phyloP scores from a whole-genome alignment of 2,888 invertebrate genomes.

The Pristionchus exspectatus region DNA sequence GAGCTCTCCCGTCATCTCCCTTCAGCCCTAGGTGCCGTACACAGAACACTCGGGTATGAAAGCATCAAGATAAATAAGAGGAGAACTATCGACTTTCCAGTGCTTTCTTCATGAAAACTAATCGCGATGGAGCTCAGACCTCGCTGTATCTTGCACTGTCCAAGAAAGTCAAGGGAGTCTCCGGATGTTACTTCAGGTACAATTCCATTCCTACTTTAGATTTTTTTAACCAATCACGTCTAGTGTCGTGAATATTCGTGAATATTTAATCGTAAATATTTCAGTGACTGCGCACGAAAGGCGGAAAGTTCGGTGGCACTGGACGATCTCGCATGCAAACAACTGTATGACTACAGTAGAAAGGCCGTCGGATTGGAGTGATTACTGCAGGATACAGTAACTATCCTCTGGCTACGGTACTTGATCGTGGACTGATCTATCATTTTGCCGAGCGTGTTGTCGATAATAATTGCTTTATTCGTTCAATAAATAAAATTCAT shows the following conservation, averaged over 20 bases:
- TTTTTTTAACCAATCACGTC: not conserved
- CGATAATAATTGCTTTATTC: too few relatives aligned
- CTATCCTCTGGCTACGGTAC: too few relatives aligned
- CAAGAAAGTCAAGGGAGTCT: conserved; percentile 85
- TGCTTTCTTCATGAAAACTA: conserved; percentile 83
- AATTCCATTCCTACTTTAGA: not conserved
- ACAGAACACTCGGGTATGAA: not conserved
- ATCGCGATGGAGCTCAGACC: conserved; percentile 88
- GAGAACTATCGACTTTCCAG: conserved; percentile 53
- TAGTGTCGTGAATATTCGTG: not conserved
- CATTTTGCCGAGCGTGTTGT: too few relatives aligned
- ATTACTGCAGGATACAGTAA: not conserved
- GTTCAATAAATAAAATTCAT: too few relatives aligned
- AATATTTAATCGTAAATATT: not conserved
- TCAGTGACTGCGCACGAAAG: conserved; percentile 49
- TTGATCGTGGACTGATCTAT: too few relatives aligned
- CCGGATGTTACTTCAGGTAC: conserved; percentile 86
- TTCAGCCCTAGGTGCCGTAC: not conserved
- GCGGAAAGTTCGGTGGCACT: conserved; percentile 66
- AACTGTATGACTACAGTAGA: conserved; percentile 75
- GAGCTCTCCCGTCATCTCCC: conserved; percentile 13
- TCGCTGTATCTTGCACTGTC: conserved; percentile 88
- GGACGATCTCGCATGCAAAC: conserved; percentile 72
- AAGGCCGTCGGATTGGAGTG: conserved; percentile 56
- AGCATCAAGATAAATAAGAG: not conserved